Conservation (phyloP, 2,113 vertebrate genomes). For the Gyps fulvus region DNA sequence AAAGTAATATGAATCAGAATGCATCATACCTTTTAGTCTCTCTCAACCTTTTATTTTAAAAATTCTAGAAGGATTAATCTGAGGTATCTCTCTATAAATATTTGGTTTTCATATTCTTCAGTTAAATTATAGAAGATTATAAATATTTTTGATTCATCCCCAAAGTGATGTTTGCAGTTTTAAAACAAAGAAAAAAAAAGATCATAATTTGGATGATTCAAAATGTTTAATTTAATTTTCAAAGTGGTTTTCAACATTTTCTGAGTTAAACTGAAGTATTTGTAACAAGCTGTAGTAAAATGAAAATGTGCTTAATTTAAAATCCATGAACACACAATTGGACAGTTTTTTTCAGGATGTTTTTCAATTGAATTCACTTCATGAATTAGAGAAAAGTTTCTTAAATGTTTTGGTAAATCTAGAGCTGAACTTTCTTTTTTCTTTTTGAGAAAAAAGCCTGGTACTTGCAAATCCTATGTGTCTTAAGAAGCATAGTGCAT, state of each 20-base stretch:
- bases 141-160: neutral
- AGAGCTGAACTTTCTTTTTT: neutral
- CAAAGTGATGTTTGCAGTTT: neutral
- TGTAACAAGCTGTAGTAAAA: neutral
- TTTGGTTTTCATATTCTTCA: neutral
- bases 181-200: neutral
- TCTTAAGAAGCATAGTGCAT: neutral
- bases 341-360: neutral
- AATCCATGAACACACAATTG: neutral
- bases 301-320: neutral
- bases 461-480: neutral
- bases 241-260: neutral
- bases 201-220: neutral
- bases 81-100: neutral
- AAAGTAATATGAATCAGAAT: neutral
- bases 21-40: neutral
- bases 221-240: neutral
- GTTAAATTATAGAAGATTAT: neutral
- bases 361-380: neutral
- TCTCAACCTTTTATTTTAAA: neutral
- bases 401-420: neutral
- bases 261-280: neutral
- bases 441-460: neutral
- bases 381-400: neutral
- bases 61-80: neutral